These are phyloP conservation scores for Brachyptera risi DNA, from an alignment of 2,888 invertebrate species.

Conservation along the genomic window DNA sequence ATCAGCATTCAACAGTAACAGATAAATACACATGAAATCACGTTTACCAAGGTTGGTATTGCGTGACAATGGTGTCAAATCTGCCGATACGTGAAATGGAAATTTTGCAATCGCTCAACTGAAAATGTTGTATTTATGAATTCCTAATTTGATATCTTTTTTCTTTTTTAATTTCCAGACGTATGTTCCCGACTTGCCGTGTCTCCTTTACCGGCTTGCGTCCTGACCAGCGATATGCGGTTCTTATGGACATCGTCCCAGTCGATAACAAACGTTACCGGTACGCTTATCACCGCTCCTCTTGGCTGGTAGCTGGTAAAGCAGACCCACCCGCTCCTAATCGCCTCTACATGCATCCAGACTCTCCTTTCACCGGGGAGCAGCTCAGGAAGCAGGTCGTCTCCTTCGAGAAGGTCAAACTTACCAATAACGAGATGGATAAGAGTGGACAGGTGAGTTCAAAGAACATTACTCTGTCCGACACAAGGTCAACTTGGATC, in stretches of 20 bases:
- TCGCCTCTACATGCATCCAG: conserved; percentile 92
- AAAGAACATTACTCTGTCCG: neutral
- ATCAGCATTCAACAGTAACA: too few relatives aligned
- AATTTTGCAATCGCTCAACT: too few relatives aligned
- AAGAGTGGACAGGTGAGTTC: conserved; percentile 85
- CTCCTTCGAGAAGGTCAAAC: conserved; percentile 96
- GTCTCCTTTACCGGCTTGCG: conserved; percentile 86
- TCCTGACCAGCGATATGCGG: conserved; percentile 82
- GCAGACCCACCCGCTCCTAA: conserved; percentile 95
- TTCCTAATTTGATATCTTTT: neutral
- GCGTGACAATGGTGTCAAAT: too few relatives aligned
- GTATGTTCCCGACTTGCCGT: conserved; percentile 97
- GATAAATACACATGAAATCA: too few relatives aligned
- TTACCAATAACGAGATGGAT: conserved; percentile 98
- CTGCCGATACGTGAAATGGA: too few relatives aligned
- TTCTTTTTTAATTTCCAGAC: conserved; percentile 37
- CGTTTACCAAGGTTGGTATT: too few relatives aligned
- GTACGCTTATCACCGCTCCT: conserved; percentile 97
- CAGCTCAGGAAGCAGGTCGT: conserved; percentile 95
- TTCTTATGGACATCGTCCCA: conserved; percentile 93
- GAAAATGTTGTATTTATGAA: neutral
- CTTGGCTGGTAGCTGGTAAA: conserved; percentile 97
- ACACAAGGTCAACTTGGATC: too few relatives aligned
- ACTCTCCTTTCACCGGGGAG: conserved; percentile 93
- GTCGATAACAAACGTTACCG: conserved; percentile 95